Evolutionary conservation across 2,797 vertebrate species (phyloP), one percentile per base, ranked within the genome.

Genomic region (Jordanella pulchra): DNA sequence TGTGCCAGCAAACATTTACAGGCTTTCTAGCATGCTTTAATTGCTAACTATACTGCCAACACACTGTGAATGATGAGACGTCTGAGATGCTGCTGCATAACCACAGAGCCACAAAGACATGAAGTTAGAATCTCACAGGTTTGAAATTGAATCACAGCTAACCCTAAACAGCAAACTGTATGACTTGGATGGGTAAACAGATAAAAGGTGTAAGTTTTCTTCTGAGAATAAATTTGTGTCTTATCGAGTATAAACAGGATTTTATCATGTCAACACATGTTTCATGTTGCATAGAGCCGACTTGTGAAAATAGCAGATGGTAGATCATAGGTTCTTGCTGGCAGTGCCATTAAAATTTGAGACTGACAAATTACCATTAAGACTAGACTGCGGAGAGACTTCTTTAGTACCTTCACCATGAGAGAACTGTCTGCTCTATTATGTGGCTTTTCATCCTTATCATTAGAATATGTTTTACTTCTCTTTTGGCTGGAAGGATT

Each of bases 251-350:
- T 81, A 69, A 79, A 69, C 58, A 75, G 89, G 92, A 93, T 92
- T 92, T 89, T 92, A 90, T 93, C 85, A 84, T 95, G 93, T 93
- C 93, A 90, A 91, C 88, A 91, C 84, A 72, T 30, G 87, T 71
- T 42, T 54, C 12, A 71, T 87, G 79, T 86, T 71, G 78, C 17
- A 77, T 87, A 79, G 85, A 64, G 75, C 78, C 58, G 76, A 80
- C 91, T 89, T 87, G 87, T 92, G 90, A 87, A 87, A 89, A 91
- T 76, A 86, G 77, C 82, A 88, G 80, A 78, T 82, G 75, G 81
- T 91, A 86, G 81, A 92, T 93, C 89, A 92, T 54, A 66, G 45
- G 58, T 67, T 53, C 68, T 58, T 27, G 56, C 67, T 80, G 80
- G 79, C 70, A 82, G 71, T 85, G 70, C 82, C 79, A 82, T 89